A percentile compares a stretch with the other conserved stretches of the same genome.
phyloP scores from a whole-genome alignment of 2,888 invertebrate genomes.

The Cyrtodaria siliqua region DNA sequence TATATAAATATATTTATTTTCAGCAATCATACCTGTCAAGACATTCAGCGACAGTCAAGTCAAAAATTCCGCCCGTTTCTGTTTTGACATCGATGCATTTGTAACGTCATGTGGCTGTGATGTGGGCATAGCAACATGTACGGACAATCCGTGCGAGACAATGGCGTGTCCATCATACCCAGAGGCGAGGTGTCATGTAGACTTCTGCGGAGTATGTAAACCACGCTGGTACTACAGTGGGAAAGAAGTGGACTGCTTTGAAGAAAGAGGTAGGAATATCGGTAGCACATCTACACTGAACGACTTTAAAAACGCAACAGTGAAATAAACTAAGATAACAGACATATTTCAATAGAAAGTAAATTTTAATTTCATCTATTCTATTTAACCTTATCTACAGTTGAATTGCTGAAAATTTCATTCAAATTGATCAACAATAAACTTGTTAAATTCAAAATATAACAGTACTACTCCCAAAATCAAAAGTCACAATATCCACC shows the following conservation, averaged over 20 bases:
- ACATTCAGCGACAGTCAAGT: conserved; percentile 23
- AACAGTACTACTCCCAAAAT: too few relatives aligned
- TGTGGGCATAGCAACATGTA: conserved; percentile 70
- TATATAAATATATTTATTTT: too few relatives aligned
- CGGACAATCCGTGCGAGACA: conserved; percentile 76
- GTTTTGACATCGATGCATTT: conserved; percentile 79
- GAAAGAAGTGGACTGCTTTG: conserved; percentile 73
- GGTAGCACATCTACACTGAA: too few relatives aligned
- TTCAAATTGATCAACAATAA: too few relatives aligned
- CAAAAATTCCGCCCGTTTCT: conserved; percentile 70
- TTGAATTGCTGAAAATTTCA: too few relatives aligned
- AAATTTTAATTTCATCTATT: too few relatives aligned
- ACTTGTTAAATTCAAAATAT: too few relatives aligned
- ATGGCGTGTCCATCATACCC: conserved; percentile 78
- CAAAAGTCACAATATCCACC: too few relatives aligned
- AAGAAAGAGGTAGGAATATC: conserved; percentile 71
- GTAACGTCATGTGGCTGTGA: conserved; percentile 78
- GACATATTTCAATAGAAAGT: too few relatives aligned
- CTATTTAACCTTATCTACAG: too few relatives aligned
- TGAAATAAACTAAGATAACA: too few relatives aligned
- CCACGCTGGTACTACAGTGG: conserved; percentile 77
- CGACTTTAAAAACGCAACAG: too few relatives aligned
- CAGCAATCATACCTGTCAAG: conserved; percentile 67
- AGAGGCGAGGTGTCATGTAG: conserved; percentile 78
- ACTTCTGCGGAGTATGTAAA: conserved; percentile 79